Conservation (phyloP, 1,140 invertebrate species). For the Drosophila trapezifrons region DNA sequence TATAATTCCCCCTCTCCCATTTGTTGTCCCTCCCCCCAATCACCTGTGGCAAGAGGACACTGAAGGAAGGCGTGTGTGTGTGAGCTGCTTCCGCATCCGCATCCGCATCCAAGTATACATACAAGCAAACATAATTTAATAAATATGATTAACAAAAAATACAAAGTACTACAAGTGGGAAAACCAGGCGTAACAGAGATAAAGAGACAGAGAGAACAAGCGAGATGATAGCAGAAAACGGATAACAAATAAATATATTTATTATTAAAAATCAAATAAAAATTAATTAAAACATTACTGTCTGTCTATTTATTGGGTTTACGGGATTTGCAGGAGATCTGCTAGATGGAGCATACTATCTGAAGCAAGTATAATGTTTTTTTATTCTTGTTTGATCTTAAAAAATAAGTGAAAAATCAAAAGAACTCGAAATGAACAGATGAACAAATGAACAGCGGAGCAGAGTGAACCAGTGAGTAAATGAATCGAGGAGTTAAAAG, state of each 20-base stretch:
- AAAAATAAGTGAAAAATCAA: too few relatives aligned
- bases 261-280: constrained; percentile 80
- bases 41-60: not conserved
- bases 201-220: constrained; percentile 28
- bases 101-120: constrained; percentile 16
- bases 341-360: too few relatives aligned
- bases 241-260: constrained; percentile 75
- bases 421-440: not conserved
- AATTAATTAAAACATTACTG: constrained; percentile 77
- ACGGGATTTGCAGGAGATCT: not conserved
- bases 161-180: constrained; percentile 44
- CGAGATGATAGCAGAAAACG: constrained; percentile 45
- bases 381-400: not conserved
- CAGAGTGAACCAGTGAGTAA: not conserved
- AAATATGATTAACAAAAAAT: constrained; percentile 30
- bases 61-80: not conserved
- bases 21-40: constrained; percentile 21
- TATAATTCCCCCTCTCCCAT: constrained; percentile 21
- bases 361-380: too few relatives aligned
- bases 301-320: too few relatives aligned
- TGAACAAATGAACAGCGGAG: not conserved
- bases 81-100: constrained; percentile 15
- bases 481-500: too few relatives aligned
- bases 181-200: constrained; percentile 12
- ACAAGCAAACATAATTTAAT: constrained; percentile 17